Evolutionary conservation across 2,888 invertebrate genomes (phyloP), one percentile per base, ranked within the genome.

Genomic region (Mythimna vitellina): DNA sequence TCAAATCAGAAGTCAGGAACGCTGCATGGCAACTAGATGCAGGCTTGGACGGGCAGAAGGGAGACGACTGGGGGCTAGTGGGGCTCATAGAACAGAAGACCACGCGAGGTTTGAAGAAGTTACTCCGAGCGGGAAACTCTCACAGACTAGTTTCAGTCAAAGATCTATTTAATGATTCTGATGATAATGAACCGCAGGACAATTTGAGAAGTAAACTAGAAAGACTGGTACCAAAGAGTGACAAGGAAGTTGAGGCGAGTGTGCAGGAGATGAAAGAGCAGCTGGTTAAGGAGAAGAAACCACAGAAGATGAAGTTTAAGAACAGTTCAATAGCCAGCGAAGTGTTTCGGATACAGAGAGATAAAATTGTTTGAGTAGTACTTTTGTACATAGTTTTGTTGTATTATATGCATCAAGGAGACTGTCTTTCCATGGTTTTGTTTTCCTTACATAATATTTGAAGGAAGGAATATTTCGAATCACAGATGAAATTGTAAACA

Each of bases 11-110:
- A 88, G 95, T 97, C 0, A 96, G 97, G 66, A 97, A 97, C 87
- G 98, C 98, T 0, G 97, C 97, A 1, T 98, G 98, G 98, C 92
- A 96, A 46, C 88, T 98, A 12, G 97, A 98, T 86, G 96, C 97
- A 0, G 93, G 95, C 7, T 87, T 93, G 10, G 92, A 93, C 14
- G 87, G 87, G 0, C 88, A 87, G 20, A 92, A 89, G 61, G 76
- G 86, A 0, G 92, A 93, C 0, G 91, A 94, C 17, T 97, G 97
- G 97, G 97, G 97, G 0, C 78, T 97, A 0, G 81, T 97, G 0
- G 93, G 93, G n/a, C 88, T 97, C 0, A 94, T 97, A 69, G 96
- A 96, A 82, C 92, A 94, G 61, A 92, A 94, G 29, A 86, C 93
- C 9, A 78, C 90, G 3, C 91, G 96, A 89, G 92, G 96, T 51